Percentiles rank a stretch among this genome's conserved stretches.
Evolutionary conservation across 53 echinoderm and acorn worm genomes (phyloP).

Genomic region (Patiria pectinifera): DNA sequence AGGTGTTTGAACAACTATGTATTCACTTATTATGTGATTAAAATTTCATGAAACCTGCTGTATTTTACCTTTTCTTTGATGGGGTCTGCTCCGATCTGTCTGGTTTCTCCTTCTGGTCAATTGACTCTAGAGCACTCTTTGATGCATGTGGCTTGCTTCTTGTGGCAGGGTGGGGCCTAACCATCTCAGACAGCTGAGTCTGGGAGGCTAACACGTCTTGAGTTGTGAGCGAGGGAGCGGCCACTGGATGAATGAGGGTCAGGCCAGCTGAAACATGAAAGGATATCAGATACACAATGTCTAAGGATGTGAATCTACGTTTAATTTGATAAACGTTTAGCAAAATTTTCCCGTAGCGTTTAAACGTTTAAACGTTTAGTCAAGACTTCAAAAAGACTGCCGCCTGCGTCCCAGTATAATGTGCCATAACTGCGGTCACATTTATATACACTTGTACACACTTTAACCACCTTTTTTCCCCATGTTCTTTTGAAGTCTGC

Average conservation of each 20-base stretch:
- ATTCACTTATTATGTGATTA: too few relatives aligned
- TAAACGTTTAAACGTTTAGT: too few relatives aligned
- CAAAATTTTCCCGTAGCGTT: too few relatives aligned
- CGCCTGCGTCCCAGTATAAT: too few relatives aligned
- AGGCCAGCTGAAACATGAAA: slow-evolving; percentile 76
- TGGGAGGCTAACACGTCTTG: slow-evolving; percentile 80
- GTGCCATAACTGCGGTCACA: too few relatives aligned
- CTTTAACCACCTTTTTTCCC: too few relatives aligned
- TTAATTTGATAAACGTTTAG: too few relatives aligned
- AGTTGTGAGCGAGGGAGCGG: slow-evolving; percentile 72
- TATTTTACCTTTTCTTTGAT: slow-evolving; percentile 5
- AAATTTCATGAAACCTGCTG: not conserved
- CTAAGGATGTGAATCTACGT: too few relatives aligned
- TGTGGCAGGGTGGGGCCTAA: not conserved
- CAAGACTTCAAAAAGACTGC: too few relatives aligned
- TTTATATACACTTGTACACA: too few relatives aligned
- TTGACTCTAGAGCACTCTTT: not conserved
- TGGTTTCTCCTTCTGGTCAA: not conserved
- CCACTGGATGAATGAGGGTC: slow-evolving; percentile 74
- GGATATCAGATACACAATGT: not conserved
- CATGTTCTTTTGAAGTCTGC: too few relatives aligned
- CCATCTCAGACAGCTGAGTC: slow-evolving; percentile 62
- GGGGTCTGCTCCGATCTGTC: not conserved
- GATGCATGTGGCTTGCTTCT: not conserved
- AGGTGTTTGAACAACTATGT: too few relatives aligned